Percentiles rank a stretch among this genome's conserved stretches.
Evolutionary conservation across 2,113 vertebrate species (phyloP).

Genomic region (Podocnemis expansa): DNA sequence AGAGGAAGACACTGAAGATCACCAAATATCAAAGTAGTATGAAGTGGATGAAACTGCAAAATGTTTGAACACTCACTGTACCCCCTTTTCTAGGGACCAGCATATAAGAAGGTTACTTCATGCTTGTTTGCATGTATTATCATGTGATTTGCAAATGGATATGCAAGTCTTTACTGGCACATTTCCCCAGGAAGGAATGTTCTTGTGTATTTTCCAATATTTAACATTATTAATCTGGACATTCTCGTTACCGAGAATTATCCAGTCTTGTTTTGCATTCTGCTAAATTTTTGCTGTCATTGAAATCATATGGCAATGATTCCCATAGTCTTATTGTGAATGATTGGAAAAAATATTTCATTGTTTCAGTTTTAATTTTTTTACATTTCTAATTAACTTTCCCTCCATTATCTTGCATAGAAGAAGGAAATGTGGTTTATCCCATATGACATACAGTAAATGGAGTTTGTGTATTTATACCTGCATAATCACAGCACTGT

Average conservation of each 20-base stretch:
- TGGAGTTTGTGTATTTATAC: neutral
- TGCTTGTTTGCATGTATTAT: neutral
- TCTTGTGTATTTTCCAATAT: neutral
- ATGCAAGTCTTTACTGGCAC: neutral
- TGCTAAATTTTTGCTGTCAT: too few species aligned
- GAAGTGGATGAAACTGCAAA: constrained; percentile 14
- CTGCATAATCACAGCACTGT: fast-evolving
- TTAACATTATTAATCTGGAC: neutral
- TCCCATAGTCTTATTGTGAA: neutral
- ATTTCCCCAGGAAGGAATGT: neutral
- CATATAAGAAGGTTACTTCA: neutral
- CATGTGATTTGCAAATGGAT: constrained; percentile 22
- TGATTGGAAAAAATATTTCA: neutral
- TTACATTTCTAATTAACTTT: neutral
- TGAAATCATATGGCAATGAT: neutral
- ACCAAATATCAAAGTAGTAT: constrained; percentile 1
- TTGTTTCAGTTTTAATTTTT: neutral
- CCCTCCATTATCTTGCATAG: neutral
- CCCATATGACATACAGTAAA: fast-evolving
- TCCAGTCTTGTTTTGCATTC: neutral
- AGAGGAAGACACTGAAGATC: neutral
- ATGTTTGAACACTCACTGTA: neutral
- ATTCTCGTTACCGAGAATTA: neutral
- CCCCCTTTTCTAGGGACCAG: neutral
- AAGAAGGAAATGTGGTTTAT: neutral